These are phyloP conservation scores for Mythimna lalbum DNA, from an alignment of 2,888 invertebrate genomes.

Conservation along the genomic window DNA sequence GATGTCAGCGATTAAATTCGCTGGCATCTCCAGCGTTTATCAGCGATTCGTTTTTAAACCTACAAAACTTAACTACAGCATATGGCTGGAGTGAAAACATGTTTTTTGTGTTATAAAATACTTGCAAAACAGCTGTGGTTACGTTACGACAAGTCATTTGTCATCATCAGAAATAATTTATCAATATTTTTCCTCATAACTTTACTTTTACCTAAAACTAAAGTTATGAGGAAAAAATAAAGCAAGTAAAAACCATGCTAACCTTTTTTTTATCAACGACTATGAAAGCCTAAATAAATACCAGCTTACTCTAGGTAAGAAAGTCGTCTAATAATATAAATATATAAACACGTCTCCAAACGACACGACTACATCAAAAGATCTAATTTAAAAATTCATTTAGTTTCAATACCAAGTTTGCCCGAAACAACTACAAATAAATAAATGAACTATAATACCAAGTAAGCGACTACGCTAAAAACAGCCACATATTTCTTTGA, in stretches of 20 bases:
- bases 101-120: too few species aligned
- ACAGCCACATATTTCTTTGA: constrained; percentile 25
- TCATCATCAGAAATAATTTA: not conserved
- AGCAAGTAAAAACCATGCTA: too few species aligned
- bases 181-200: not conserved
- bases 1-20: too few species aligned
- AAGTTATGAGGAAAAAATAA: too few species aligned
- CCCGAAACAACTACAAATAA: too few species aligned
- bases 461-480: not conserved
- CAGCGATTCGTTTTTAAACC: too few species aligned
- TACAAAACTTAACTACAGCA: too few species aligned
- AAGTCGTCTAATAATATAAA: too few species aligned
- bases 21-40: too few species aligned
- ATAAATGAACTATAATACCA: not conserved
- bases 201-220: too few species aligned
- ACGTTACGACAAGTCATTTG: not conserved
- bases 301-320: not conserved
- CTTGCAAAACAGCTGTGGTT: not conserved
- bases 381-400: not conserved
- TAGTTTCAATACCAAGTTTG: constrained; percentile 3
- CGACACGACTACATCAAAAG: not conserved
- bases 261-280: not conserved
- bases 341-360: not conserved
- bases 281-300: not conserved
- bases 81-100: too few species aligned